Conservation (phyloP, 2,888 invertebrate species). For the Bedellia somnulentella region DNA sequence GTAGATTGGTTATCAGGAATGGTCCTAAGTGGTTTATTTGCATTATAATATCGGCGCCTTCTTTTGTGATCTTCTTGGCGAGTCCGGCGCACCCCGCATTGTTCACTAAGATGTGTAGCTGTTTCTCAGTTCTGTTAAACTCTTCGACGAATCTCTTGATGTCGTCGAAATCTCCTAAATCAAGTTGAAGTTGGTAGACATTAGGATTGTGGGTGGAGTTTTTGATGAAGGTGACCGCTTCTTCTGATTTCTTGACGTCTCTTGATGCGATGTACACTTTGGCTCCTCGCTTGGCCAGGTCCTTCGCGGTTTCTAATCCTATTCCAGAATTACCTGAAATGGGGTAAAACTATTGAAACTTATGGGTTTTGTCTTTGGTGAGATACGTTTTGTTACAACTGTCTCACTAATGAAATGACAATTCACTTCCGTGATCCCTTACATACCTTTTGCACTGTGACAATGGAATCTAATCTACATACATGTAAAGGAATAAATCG, state of each 20-base stretch:
- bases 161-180: slow-evolving; percentile 50
- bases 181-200: slow-evolving; percentile 59
- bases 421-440: no score
- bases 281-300: slow-evolving; percentile 71
- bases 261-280: slow-evolving; percentile 75
- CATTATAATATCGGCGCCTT: slow-evolving; percentile 64
- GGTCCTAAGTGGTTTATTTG: slow-evolving; percentile 73
- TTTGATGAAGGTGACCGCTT: slow-evolving; percentile 69
- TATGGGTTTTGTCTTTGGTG: no score
- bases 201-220: slow-evolving; percentile 68
- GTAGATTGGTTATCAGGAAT: slow-evolving; percentile 70
- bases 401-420: no score
- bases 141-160: slow-evolving; percentile 64
- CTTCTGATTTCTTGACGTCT: slow-evolving; percentile 69
- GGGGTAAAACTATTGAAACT: no score
- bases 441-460: no score
- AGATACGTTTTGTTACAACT: no score
- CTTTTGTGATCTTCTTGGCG: slow-evolving; percentile 41
- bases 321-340: slow-evolving; percentile 84
- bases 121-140: slow-evolving; percentile 45
- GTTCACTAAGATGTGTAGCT: slow-evolving; percentile 65
- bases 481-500: no score
- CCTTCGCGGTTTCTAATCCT: slow-evolving; percentile 73
- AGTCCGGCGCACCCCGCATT: slow-evolving; percentile 59
- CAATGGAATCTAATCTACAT: no score